These are phyloP conservation scores for Zoanthus sociatus DNA, from an alignment of 92 coral and sea anemone species.

Conservation along the genomic window DNA sequence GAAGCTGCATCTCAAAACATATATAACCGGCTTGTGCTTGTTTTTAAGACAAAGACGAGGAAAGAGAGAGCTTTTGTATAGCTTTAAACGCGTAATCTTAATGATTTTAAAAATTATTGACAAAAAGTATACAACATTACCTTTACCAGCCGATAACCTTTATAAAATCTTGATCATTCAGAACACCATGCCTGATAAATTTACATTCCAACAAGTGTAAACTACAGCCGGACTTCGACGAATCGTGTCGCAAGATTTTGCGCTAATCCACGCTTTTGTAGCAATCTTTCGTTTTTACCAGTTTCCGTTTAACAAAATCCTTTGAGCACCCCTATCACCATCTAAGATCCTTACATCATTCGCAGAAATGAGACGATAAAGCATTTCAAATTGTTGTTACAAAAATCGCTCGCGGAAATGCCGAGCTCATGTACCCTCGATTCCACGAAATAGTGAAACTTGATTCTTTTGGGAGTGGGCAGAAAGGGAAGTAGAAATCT, in stretches of 20 bases:
- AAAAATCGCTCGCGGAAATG: conserved; percentile 27
- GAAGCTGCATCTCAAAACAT: background rate
- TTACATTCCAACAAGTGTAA: conserved; percentile 25
- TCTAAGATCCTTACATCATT: background rate
- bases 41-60: background rate
- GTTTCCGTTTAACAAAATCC: conserved; percentile 7
- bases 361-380: background rate
- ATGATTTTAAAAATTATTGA: background rate
- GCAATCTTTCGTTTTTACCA: background rate
- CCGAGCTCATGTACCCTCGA: background rate
- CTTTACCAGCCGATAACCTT: conserved; percentile 24
- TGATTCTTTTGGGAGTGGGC: no score
- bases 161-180: background rate
- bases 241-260: background rate
- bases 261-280: background rate
- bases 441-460: no score
- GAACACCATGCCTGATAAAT: background rate
- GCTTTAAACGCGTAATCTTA: background rate
- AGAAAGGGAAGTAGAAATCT: no score
- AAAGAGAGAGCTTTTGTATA: background rate
- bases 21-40: background rate
- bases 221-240: background rate
- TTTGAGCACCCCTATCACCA: background rate
- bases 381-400: background rate
- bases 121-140: conserved; percentile 12